These are phyloP conservation scores for Trinectes maculatus DNA, from an alignment of 2,113 vertebrate genomes.

Conservation along the genomic window DNA sequence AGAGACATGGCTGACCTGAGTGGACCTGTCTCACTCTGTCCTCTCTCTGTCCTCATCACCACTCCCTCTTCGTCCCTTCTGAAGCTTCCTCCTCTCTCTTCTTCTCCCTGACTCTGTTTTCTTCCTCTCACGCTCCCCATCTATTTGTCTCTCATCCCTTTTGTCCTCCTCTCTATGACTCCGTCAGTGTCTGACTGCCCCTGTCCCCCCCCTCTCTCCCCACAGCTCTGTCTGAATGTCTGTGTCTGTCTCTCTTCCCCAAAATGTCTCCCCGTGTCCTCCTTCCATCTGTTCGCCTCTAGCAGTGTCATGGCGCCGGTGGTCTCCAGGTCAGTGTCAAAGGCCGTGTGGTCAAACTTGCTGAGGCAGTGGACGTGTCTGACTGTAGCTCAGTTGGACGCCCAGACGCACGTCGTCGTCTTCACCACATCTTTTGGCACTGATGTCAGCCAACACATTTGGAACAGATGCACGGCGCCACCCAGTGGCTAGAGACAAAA, in stretches of 20 bases:
- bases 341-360: conserved; percentile 86
- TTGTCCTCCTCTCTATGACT: conserved; percentile 10
- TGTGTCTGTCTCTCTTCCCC: not conserved
- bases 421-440: conserved; percentile 84
- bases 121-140: not conserved
- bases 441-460: conserved; percentile 80
- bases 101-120: not conserved
- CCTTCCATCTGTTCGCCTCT: conserved; percentile 76
- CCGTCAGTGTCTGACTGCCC: not conserved
- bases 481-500: conserved; percentile 18
- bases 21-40: conserved; percentile 17
- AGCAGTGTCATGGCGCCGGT: conserved; percentile 80
- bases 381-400: conserved; percentile 80
- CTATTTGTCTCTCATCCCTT: not conserved
- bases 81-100: not conserved
- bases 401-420: conserved; percentile 82
- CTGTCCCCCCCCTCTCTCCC: not conserved
- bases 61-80: no score
- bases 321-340: conserved; percentile 86
- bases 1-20: conserved; percentile 4
- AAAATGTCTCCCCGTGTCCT: not conserved
- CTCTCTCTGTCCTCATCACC: no score
- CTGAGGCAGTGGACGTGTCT: conserved; percentile 79
- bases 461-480: conserved; percentile 47
- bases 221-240: conserved; percentile 11